Percentiles rank a stretch among this genome's conserved stretches.
Conservation (phyloP, 1,140 invertebrate genomes). For the Aphelenchoides besseyi region DNA sequence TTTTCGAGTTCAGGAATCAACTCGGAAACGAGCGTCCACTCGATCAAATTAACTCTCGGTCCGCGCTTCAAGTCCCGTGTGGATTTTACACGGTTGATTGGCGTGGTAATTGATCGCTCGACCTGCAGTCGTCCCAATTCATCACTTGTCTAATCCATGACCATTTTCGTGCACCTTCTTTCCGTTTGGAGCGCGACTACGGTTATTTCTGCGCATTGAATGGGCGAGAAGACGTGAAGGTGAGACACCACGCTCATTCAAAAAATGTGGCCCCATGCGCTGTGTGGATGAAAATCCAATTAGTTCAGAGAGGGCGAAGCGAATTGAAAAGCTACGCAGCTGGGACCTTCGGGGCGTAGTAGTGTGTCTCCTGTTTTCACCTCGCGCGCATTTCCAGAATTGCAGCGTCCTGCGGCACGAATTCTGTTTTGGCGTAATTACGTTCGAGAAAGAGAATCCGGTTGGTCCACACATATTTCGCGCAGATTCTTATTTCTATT, state of each 20-base stretch:
- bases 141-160: too few species aligned
- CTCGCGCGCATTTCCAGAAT: too few species aligned
- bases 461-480: background rate
- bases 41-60: background rate
- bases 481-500: too few species aligned
- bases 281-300: background rate
- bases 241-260: background rate
- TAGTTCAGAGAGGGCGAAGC: background rate
- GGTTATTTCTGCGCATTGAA: background rate
- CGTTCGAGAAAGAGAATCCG: background rate
- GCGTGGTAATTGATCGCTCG: background rate
- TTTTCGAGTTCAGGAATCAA: too few species aligned
- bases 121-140: background rate
- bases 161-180: background rate
- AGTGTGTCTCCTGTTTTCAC: too few species aligned
- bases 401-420: too few species aligned
- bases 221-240: background rate
- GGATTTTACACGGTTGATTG: background rate
- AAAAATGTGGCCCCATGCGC: background rate
- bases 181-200: background rate
- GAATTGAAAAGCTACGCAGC: conserved; percentile 3
- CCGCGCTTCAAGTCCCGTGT: background rate
- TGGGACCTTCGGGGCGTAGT: background rate
- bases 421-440: background rate
- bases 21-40: too few species aligned